Evolutionary conservation across 2,113 vertebrate genomes (phyloP).

Genomic region (Grus americana): DNA sequence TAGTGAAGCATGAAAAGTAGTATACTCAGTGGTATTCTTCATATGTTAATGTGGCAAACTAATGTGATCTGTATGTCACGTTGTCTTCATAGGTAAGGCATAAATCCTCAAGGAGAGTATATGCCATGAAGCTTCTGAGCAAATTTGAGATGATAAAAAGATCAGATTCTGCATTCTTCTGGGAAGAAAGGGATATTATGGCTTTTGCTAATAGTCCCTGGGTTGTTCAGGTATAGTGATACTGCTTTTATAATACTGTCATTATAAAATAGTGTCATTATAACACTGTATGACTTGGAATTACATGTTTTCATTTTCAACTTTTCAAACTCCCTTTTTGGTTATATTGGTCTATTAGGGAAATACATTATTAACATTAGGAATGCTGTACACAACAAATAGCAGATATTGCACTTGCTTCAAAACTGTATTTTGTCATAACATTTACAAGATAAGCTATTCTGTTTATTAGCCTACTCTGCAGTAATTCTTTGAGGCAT

Average conservation of each 20-base stretch:
- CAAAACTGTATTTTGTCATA: not conserved
- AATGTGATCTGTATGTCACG: not conserved
- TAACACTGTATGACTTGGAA: not conserved
- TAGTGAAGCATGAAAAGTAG: not conserved
- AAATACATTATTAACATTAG: not conserved
- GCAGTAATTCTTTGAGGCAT: not conserved
- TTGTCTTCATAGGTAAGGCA: conserved; percentile 88
- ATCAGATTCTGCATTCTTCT: conserved; percentile 98
- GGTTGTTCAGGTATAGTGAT: conserved; percentile 93
- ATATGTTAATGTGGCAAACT: not conserved
- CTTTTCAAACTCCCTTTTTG: not conserved
- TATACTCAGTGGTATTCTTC: not conserved
- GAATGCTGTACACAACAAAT: not conserved
- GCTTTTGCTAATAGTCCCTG: conserved; percentile 97
- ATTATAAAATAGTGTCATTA: accelerated
- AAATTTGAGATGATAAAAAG: conserved; percentile 99
- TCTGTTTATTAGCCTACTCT: not conserved
- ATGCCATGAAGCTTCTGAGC: conserved; percentile 98
- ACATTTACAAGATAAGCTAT: not conserved
- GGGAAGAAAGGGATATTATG: conserved; percentile 99
- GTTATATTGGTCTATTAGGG: not conserved
- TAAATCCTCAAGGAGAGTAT: conserved; percentile 93
- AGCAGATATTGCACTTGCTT: not conserved
- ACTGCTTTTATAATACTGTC: not conserved
- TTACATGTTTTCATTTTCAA: not conserved